Evolutionary conservation across 2,797 vertebrate species (phyloP).

Genomic region (Astyanax mexicanus): DNA sequence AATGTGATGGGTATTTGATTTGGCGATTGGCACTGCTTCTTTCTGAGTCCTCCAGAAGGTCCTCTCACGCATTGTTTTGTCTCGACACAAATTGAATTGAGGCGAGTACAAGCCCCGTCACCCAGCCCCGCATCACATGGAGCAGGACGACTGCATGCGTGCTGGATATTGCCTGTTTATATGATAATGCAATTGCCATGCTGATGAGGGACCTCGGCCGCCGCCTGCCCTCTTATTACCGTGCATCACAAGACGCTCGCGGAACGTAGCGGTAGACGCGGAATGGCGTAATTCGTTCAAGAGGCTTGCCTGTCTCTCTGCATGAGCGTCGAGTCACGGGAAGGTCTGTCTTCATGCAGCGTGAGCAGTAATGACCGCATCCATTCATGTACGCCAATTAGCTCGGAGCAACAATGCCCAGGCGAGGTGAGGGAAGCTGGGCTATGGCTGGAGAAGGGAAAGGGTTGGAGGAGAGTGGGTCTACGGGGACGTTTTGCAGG

Average conservation of each 20-base stretch:
- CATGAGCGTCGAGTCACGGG: slow-evolving; percentile 35
- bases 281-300: slow-evolving; percentile 37
- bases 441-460: slow-evolving; percentile 19
- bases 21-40: slow-evolving; percentile 22
- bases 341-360: slow-evolving; percentile 27
- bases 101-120: slow-evolving; percentile 41
- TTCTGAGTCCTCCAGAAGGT: slow-evolving; percentile 28
- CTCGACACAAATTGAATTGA: slow-evolving; percentile 33
- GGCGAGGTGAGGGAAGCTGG: slow-evolving; percentile 15
- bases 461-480: background rate
- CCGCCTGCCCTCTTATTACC: slow-evolving; percentile 23
- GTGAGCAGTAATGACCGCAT: slow-evolving; percentile 40
- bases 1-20: slow-evolving; percentile 5
- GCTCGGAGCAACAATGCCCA: slow-evolving; percentile 25
- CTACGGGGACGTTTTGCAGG: slow-evolving; percentile 33
- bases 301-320: slow-evolving; percentile 42
- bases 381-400: slow-evolving; percentile 41
- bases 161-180: slow-evolving; percentile 57
- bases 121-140: slow-evolving; percentile 36
- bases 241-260: slow-evolving; percentile 22
- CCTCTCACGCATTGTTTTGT: slow-evolving; percentile 38
- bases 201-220: slow-evolving; percentile 48
- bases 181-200: slow-evolving; percentile 60
- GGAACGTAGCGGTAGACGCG: slow-evolving; percentile 23
- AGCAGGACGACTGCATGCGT: slow-evolving; percentile 55